Conservation (phyloP, 2,797 vertebrate genomes). For the Eospalax fontanierii region DNA sequence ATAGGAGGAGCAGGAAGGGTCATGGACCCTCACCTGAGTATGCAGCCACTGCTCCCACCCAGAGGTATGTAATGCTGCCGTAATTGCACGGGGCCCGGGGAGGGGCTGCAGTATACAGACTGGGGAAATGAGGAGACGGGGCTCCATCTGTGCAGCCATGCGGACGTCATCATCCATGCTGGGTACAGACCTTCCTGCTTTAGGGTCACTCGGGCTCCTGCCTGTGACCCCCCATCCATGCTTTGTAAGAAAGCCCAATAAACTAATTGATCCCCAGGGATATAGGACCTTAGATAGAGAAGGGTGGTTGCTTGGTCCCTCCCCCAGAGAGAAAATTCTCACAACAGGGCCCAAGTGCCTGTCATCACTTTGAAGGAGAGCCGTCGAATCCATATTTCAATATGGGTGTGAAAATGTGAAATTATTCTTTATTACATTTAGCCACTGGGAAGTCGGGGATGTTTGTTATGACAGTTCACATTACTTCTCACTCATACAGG, state of each 20-base stretch:
- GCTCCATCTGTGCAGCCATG: too few species aligned
- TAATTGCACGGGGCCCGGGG: not conserved
- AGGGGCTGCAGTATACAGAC: not conserved
- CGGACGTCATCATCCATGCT: accelerated
- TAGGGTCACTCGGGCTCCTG: too few species aligned
- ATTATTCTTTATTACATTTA: not conserved
- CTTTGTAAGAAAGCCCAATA: not conserved
- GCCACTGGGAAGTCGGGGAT: not conserved
- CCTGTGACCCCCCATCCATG: not conserved
- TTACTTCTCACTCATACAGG: constrained; percentile 41
- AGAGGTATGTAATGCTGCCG: not conserved
- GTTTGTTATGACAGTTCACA: not conserved
- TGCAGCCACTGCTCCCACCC: not conserved
- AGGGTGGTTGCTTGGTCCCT: not conserved
- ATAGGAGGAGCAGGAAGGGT: not conserved
- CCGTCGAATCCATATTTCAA: not conserved
- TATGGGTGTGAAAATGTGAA: not conserved
- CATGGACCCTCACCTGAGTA: not conserved
- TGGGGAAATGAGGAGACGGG: not conserved
- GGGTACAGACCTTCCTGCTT: not conserved
- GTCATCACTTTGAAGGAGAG: not conserved
- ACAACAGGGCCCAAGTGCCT: not conserved
- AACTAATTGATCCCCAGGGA: too few species aligned
- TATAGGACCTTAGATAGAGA: not conserved
- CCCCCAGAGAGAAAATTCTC: not conserved